These are phyloP conservation scores for Lepidochrysops patricia DNA, from an alignment of 2,888 invertebrate species.

Conservation along the genomic window DNA sequence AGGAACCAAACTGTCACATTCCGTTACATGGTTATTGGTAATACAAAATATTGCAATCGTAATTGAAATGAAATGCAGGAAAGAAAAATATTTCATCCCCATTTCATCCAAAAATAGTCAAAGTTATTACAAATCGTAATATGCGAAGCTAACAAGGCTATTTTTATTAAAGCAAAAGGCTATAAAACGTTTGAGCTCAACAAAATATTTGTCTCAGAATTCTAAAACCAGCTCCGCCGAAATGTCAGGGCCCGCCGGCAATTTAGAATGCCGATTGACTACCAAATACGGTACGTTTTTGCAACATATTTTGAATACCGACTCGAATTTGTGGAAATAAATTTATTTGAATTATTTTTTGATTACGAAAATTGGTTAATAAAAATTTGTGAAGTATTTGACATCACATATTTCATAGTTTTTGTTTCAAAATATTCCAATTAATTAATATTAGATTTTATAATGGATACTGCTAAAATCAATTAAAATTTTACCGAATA, in stretches of 20 bases:
- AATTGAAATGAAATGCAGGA: too few relatives aligned
- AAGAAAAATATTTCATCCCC: background rate
- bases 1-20: conserved; percentile 10
- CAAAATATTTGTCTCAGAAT: conserved; percentile 18
- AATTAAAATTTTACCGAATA: background rate
- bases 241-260: conserved; percentile 61
- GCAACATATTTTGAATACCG: conserved; percentile 26
- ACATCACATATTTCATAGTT: background rate
- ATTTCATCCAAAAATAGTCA: background rate
- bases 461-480: background rate
- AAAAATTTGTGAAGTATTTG: background rate
- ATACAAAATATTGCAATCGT: too few relatives aligned
- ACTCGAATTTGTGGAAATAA: conserved; percentile 17
- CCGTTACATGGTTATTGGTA: background rate
- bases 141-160: background rate
- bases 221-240: conserved; percentile 43
- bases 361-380: background rate
- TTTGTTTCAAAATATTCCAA: background rate
- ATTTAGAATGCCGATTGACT: conserved; percentile 47
- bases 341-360: background rate
- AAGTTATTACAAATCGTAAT: background rate
- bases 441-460: background rate
- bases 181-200: conserved; percentile 3
- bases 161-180: conserved; percentile 7
- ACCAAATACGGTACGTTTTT: conserved; percentile 28